Conservation (phyloP, 2,797 vertebrate species). For the Sebastes itinus region DNA sequence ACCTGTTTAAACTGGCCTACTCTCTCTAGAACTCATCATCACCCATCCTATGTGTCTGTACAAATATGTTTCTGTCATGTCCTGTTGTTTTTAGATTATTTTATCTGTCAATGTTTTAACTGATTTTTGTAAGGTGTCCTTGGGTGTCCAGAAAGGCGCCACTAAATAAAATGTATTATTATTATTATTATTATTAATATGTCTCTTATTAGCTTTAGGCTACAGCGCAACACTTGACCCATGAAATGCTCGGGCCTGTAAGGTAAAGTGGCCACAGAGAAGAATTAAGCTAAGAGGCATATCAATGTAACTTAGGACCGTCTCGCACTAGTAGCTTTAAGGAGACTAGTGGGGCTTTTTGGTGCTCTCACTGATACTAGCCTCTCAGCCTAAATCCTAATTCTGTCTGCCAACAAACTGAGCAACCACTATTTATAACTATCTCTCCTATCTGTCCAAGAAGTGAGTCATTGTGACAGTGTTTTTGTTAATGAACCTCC, state of each 20-base stretch:
- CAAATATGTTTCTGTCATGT: too few relatives aligned
- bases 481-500: not conserved
- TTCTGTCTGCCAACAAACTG: slow-evolving; percentile 48
- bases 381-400: slow-evolving; percentile 49
- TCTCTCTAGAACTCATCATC: too few relatives aligned
- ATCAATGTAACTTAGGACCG: slow-evolving; percentile 26
- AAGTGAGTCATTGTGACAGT: not conserved
- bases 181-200: too few relatives aligned
- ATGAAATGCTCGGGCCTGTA: not conserved
- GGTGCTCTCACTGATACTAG: slow-evolving; percentile 21
- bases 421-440: slow-evolving; percentile 2
- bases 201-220: not conserved
- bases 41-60: too few relatives aligned
- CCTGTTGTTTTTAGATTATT: too few relatives aligned
- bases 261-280: slow-evolving; percentile 3
- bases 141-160: too few relatives aligned
- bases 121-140: too few relatives aligned
- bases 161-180: too few relatives aligned
- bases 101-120: too few relatives aligned
- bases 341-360: slow-evolving; percentile 49
- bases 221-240: not conserved
- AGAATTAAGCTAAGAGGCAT: slow-evolving; percentile 50
- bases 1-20: too few relatives aligned
- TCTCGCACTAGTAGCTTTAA: slow-evolving; percentile 52
- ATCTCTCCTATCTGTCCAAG: not conserved